phyloP scores from a whole-genome alignment of 2,888 invertebrate genomes.

The Coelopa pilipes region DNA sequence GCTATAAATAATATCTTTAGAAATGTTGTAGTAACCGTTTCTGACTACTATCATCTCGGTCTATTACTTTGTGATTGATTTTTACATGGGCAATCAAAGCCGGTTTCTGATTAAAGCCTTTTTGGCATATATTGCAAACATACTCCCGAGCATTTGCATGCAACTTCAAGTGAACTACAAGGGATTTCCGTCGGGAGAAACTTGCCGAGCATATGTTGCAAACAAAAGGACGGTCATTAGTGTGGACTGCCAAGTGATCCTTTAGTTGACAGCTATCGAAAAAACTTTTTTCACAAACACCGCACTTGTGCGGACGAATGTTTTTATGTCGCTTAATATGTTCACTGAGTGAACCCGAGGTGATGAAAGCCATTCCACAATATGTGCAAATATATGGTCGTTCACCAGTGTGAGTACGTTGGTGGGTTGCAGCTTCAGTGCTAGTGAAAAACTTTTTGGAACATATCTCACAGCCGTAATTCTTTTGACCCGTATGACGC shows the following conservation, averaged over 20 bases:
- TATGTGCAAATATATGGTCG: slow-evolving; percentile 56
- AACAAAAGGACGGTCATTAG: slow-evolving; percentile 70
- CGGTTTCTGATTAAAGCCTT: slow-evolving; percentile 47
- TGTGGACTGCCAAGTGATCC: slow-evolving; percentile 66
- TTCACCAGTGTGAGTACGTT: slow-evolving; percentile 59
- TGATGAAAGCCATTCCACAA: slow-evolving; percentile 54
- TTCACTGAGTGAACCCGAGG: slow-evolving; percentile 56
- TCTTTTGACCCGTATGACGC: slow-evolving; percentile 50
- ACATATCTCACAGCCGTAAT: slow-evolving; percentile 56
- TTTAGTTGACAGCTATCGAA: slow-evolving; percentile 35
- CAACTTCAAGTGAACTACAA: slow-evolving; percentile 44
- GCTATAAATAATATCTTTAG: too few species aligned
- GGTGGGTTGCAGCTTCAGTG: slow-evolving; percentile 58
- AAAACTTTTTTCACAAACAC: slow-evolving; percentile 52
- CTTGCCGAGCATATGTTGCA: slow-evolving; percentile 59
- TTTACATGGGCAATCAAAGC: slow-evolving; percentile 45
- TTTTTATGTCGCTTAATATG: slow-evolving; percentile 58
- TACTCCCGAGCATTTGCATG: slow-evolving; percentile 47
- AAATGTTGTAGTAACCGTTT: too few species aligned
- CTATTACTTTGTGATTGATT: slow-evolving; percentile 37
- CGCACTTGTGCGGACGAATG: slow-evolving; percentile 53
- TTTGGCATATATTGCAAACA: slow-evolving; percentile 46
- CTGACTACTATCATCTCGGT: background rate
- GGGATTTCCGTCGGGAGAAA: slow-evolving; percentile 45
- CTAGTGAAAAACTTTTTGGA: slow-evolving; percentile 57